Percentiles rank a stretch among this genome's conserved stretches.
Evolutionary conservation across 2,797 vertebrate genomes (phyloP).

Genomic region (Brachymystax lenok): DNA sequence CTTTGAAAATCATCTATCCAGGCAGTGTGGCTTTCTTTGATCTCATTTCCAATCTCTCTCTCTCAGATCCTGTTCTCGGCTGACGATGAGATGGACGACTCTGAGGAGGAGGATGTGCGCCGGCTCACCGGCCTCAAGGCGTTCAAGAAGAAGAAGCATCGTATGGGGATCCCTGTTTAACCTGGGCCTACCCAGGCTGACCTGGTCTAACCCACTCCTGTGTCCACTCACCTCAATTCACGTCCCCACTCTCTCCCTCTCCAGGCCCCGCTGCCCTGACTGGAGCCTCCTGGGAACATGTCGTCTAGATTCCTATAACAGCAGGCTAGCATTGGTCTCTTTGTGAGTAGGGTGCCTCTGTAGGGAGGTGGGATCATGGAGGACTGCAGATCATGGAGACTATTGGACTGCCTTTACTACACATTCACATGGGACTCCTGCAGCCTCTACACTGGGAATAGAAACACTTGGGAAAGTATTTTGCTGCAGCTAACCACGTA

Average conservation of each 20-base stretch:
- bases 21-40: too few relatives aligned
- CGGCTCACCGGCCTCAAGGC: slow-evolving; percentile 87
- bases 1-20: too few relatives aligned
- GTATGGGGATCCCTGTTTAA: slow-evolving; percentile 95
- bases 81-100: slow-evolving; percentile 98
- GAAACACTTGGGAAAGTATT: slow-evolving; percentile 17
- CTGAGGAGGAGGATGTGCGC: slow-evolving; percentile 90
- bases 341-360: slow-evolving; percentile 5
- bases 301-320: slow-evolving; percentile 4
- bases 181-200: slow-evolving; percentile 28
- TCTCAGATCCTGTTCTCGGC: slow-evolving; percentile 94
- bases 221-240: slow-evolving; percentile 23
- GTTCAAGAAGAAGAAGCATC: slow-evolving; percentile 95
- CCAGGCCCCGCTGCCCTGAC: neutral
- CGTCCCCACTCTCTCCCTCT: slow-evolving; percentile 6
- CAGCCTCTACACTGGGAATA: slow-evolving; percentile 20
- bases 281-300: slow-evolving; percentile 1
- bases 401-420: slow-evolving; percentile 22
- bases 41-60: neutral
- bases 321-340: neutral
- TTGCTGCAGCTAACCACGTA: slow-evolving; percentile 14
- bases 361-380: neutral
- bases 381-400: neutral
- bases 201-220: slow-evolving; percentile 13
- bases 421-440: slow-evolving; percentile 26